Base-by-base conservation (phyloP, 2,888 invertebrate species). In the Microctonus brassicae region DNA sequence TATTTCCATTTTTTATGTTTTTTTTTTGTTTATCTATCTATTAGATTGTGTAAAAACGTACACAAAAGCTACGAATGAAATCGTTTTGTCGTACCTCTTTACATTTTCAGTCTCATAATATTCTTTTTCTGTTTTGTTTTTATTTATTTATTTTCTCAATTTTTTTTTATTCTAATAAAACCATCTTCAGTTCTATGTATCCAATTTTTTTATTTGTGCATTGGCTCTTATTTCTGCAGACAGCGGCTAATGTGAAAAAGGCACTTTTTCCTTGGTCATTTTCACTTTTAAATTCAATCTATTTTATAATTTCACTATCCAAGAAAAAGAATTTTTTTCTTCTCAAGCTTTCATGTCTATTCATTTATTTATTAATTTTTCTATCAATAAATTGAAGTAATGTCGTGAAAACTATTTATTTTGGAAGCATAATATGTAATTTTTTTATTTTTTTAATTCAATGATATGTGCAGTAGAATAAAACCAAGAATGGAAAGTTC, bases 11-110 rank as follows among this genome's bases (percentile, higher is more conserved):
- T 65, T 68, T 63, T 69, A 11, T 65, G 13, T 29, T 52, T 53
- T 36, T 34, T 55, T 20, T 39, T 13, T 34, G 26, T 58, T 64
- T 34, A 39, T 42, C 17, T 62, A 42, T 70, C 13, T 72, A 42
- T 34, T 62, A 72, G 34, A 39, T 61, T 17, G 33, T 61, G 67
- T 80, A 83, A 85, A 81, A 83, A 82, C 78, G 82, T 82, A 83
- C 81, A 84, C 82, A 82, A 81, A 84, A 84, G 84, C 83, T 82
- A 82, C 82, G 81, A 84, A 82, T 78, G 80, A 82, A 82, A 84
- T 85, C 82, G 82, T 81, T 80, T 84, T 83, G 82, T 85, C 84
- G 83, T 84, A 84, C 20, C 76, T 73, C 70, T 72, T 73, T 72
- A 71, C 62, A 80, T 82, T 67, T 78, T 84, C 84, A 85, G 85